A percentile compares a stretch with the other conserved stretches of the same genome.
phyloP scores from a whole-genome alignment of 2,797 vertebrate species.

The Poecilia velifera region DNA sequence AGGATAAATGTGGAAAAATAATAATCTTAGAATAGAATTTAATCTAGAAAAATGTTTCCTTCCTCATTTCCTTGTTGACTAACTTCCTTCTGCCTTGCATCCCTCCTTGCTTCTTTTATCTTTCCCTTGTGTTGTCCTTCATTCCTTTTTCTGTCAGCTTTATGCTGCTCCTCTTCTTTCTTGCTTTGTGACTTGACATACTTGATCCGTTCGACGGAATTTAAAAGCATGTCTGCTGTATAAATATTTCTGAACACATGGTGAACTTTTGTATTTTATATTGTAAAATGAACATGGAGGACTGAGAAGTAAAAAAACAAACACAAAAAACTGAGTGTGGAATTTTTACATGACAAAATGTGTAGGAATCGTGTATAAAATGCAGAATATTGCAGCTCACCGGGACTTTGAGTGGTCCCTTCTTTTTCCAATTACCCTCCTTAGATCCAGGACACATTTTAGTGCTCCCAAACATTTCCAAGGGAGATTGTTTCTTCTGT shows the following conservation, averaged over 20 bases:
- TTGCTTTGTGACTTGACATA: neutral
- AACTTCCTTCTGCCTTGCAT: neutral
- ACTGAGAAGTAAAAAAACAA: neutral
- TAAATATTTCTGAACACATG: neutral
- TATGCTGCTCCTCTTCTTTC: neutral
- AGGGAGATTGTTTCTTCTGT: slow-evolving; percentile 50
- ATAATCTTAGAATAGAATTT: neutral
- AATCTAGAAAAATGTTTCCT: neutral
- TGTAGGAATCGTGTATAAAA: neutral
- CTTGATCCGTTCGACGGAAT: neutral
- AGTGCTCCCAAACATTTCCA: slow-evolving; percentile 30
- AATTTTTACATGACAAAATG: neutral
- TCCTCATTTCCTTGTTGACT: neutral
- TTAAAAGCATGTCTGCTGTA: neutral
- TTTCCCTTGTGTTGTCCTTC: too few species aligned
- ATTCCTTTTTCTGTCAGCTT: neutral
- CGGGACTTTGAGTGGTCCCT: slow-evolving; percentile 19
- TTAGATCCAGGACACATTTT: slow-evolving; percentile 28
- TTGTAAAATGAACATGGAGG: neutral
- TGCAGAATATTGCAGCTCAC: neutral
- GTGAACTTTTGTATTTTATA: neutral
- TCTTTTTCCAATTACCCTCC: slow-evolving; percentile 7
- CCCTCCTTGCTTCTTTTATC: neutral
- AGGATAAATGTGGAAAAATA: neutral
- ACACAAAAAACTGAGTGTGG: neutral